Conservation (phyloP, 1,140 invertebrate species). For the Cataglyphis hispanica region DNA sequence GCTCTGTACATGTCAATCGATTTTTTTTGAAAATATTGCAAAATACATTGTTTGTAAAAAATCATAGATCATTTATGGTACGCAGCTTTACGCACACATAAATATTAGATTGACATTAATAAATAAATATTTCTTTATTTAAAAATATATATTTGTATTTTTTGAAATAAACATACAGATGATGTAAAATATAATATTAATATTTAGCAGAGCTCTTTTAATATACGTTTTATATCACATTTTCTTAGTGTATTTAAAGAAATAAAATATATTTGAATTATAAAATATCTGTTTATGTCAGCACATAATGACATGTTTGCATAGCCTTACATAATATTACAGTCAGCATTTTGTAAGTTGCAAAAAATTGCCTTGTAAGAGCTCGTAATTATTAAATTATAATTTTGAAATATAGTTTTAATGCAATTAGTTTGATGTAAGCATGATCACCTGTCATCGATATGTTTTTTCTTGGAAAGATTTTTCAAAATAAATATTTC, state of each 20-base stretch:
- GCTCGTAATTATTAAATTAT: too few species aligned
- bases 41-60: neutral
- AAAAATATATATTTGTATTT: slow-evolving; percentile 4
- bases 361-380: too few species aligned
- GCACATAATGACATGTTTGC: too few species aligned
- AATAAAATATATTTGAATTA: neutral
- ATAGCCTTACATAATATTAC: too few species aligned
- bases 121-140: neutral
- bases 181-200: neutral
- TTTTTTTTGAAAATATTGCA: neutral
- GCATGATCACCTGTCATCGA: too few species aligned
- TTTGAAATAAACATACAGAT: neutral
- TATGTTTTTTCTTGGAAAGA: too few species aligned
- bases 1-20: neutral
- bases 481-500: too few species aligned
- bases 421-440: too few species aligned
- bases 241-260: neutral
- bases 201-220: neutral
- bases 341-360: too few species aligned
- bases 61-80: neutral
- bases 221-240: neutral
- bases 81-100: neutral
- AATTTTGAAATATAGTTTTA: too few species aligned
- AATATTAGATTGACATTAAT: neutral
- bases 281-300: too few species aligned